Evolutionary conservation across 1,140 invertebrate genomes (phyloP).

Genomic region (Apis mellifera): DNA sequence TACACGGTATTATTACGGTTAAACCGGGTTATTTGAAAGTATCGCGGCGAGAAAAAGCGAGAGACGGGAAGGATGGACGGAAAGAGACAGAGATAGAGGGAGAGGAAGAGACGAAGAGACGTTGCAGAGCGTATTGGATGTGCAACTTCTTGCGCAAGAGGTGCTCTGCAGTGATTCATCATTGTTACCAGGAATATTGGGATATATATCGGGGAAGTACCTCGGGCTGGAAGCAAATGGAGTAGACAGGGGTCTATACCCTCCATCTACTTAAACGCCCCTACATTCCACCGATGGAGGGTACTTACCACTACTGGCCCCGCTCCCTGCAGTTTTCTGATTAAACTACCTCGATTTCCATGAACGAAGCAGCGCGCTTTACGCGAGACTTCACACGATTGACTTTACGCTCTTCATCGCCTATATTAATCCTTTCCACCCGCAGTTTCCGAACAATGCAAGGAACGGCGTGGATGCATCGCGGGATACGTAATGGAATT

Average conservation of each 20-base stretch:
- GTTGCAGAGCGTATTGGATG: slow-evolving; percentile 57
- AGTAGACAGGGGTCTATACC: slow-evolving; percentile 68
- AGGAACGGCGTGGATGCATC: background rate
- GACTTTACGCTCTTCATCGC: slow-evolving; percentile 36
- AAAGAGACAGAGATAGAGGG: slow-evolving; percentile 3
- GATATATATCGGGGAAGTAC: slow-evolving; percentile 67
- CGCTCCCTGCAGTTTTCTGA: slow-evolving; percentile 63
- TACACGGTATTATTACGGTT: slow-evolving; percentile 46
- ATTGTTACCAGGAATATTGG: slow-evolving; percentile 70
- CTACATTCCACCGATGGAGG: slow-evolving; percentile 59
- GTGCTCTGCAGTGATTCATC: slow-evolving; percentile 68
- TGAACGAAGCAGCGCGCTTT: slow-evolving; percentile 47
- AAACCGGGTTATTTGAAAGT: slow-evolving; percentile 34
- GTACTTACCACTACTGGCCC: slow-evolving; percentile 31
- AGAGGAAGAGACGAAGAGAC: slow-evolving; percentile 46
- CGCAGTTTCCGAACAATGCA: background rate
- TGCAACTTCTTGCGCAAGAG: slow-evolving; percentile 69
- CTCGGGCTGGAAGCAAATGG: slow-evolving; percentile 65
- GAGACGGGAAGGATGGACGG: background rate
- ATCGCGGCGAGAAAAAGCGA: background rate
- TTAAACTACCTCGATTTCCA: slow-evolving; percentile 65
- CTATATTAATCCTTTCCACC: slow-evolving; percentile 48
- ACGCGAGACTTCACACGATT: slow-evolving; percentile 56
- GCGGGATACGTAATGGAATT: slow-evolving; percentile 4
- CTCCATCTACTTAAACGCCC: slow-evolving; percentile 70